Conservation (phyloP, 2,797 vertebrate genomes). For the Odontamblyopus lacepedii region DNA sequence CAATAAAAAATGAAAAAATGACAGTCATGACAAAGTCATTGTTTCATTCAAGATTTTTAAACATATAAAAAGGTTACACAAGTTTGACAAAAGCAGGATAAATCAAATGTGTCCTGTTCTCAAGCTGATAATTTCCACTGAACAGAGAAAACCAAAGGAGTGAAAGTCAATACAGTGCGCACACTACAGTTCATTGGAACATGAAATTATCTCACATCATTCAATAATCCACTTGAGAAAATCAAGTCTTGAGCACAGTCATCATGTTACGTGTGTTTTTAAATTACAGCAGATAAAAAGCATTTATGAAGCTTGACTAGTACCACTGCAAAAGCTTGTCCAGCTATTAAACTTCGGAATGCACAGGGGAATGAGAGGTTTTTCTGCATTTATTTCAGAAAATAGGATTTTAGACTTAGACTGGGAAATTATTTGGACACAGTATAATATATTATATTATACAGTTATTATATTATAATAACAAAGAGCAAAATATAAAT, state of each 20-base stretch:
- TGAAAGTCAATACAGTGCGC: slow-evolving; percentile 9
- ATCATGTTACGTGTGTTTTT: not conserved
- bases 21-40: no score
- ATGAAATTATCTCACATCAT: slow-evolving; percentile 5
- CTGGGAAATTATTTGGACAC: no score
- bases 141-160: not conserved
- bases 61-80: no score
- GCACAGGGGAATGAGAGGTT: slow-evolving; percentile 25
- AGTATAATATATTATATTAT: no score
- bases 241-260: slow-evolving; percentile 23
- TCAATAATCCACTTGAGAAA: slow-evolving; percentile 29
- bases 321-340: not conserved
- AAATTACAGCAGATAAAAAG: not conserved
- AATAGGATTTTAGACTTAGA: slow-evolving; percentile 25
- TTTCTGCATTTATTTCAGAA: slow-evolving; percentile 26
- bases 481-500: no score
- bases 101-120: not conserved
- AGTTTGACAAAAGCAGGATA: slow-evolving; percentile 7
- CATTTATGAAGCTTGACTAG: not conserved
- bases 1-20: no score
- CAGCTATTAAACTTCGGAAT: not conserved
- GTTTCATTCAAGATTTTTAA: no score
- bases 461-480: no score
- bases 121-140: slow-evolving; percentile 15
- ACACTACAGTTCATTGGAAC: slow-evolving; percentile 17